Conservation (phyloP, 2,113 vertebrate species). For the Myotis brandtii region DNA sequence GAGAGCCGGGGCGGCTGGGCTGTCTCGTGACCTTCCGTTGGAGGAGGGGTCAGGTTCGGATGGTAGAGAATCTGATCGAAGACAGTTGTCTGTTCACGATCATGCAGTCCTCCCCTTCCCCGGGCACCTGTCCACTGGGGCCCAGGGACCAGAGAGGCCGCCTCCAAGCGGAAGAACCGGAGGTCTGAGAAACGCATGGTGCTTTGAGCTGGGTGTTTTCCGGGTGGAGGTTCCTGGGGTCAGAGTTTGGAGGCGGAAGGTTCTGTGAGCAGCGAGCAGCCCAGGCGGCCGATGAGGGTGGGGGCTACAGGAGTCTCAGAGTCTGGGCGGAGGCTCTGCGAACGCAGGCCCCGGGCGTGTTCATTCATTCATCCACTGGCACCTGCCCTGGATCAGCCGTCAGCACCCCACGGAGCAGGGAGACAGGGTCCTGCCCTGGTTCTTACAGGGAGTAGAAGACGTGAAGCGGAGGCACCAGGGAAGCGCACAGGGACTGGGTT, state of each 20-base stretch:
- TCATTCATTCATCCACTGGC: not conserved
- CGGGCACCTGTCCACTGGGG: not conserved
- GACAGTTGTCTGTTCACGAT: not conserved
- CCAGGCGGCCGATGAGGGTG: not conserved
- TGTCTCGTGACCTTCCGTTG: not conserved
- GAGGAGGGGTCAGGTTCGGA: not conserved
- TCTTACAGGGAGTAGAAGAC: not conserved
- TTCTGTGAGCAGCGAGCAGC: not conserved
- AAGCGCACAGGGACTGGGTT: not conserved
- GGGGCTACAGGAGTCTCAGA: not conserved
- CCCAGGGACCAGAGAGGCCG: not conserved
- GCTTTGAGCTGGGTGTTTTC: not conserved
- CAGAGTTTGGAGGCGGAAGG: not conserved
- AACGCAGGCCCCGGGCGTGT: not conserved
- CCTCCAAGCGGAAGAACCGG: not conserved
- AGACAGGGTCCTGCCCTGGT: not conserved
- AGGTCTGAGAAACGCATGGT: not conserved
- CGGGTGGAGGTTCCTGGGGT: not conserved
- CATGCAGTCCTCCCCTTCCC: not conserved
- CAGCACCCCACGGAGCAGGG: not conserved
- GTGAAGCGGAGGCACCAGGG: not conserved
- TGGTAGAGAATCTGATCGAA: not conserved
- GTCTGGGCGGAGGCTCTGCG: not conserved
- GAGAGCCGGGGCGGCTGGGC: conserved; percentile 79
- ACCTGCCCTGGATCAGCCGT: not conserved